A percentile compares a stretch with the other conserved stretches of the same genome.
These are phyloP conservation scores for Saccostrea cuccullata DNA, from an alignment of 1,140 invertebrate species.

Conservation along the genomic window DNA sequence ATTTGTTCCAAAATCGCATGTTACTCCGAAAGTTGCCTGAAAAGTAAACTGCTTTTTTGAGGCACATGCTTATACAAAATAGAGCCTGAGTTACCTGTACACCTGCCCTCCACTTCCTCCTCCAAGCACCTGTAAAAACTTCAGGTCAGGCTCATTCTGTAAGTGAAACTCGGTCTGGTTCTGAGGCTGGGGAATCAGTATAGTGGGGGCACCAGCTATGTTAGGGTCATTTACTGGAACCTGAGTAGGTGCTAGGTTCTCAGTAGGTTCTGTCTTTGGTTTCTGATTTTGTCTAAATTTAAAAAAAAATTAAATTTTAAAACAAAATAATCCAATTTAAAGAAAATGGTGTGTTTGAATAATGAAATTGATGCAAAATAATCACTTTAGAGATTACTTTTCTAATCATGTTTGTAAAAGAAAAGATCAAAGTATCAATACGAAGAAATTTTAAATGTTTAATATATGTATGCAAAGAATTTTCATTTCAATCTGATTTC, in stretches of 20 bases:
- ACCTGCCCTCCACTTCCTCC: slow-evolving; percentile 77
- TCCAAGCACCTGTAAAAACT: slow-evolving; percentile 70
- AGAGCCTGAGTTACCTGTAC: slow-evolving; percentile 65
- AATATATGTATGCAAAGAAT: too few species aligned
- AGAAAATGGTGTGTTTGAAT: too few species aligned
- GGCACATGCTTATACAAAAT: too few species aligned
- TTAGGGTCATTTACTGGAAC: neutral
- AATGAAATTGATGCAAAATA: too few species aligned
- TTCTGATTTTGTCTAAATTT: neutral
- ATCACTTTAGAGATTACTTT: too few species aligned
- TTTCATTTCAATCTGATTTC: too few species aligned
- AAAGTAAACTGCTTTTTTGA: too few species aligned
- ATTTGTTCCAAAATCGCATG: too few species aligned
- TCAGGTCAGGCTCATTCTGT: slow-evolving; percentile 65
- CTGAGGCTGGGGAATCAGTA: slow-evolving; percentile 3
- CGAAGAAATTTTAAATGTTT: too few species aligned
- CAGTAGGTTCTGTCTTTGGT: neutral
- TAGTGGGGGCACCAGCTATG: slow-evolving; percentile 24
- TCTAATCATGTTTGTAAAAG: too few species aligned
- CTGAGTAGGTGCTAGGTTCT: neutral
- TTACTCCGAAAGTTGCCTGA: too few species aligned
- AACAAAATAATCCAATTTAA: neutral
- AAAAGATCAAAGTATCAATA: too few species aligned
- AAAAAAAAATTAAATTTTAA: neutral
- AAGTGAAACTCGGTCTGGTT: neutral